Conservation (phyloP, 53 echinoderm and acorn worm species). For the Patiria pectinifera region DNA sequence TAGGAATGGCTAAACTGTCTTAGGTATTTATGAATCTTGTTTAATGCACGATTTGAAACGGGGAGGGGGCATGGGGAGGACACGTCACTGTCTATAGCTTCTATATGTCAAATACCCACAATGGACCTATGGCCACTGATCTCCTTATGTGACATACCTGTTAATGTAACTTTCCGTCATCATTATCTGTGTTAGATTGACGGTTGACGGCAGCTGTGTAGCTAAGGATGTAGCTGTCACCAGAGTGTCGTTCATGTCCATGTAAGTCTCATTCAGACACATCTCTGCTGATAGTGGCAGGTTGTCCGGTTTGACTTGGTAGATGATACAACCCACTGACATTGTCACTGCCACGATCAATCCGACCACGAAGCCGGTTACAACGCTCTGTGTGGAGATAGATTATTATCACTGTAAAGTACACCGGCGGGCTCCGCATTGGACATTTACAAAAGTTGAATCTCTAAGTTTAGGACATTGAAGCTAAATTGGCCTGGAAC, state of each 20-base stretch:
- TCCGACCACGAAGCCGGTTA: slow-evolving; percentile 18
- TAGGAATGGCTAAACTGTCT: no score
- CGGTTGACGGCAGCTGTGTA: background rate
- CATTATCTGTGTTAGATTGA: background rate
- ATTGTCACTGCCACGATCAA: slow-evolving; percentile 4
- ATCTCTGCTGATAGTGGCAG: slow-evolving; percentile 29
- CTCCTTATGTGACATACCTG: background rate
- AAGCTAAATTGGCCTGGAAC: background rate
- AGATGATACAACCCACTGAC: slow-evolving; percentile 20
- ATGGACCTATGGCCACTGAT: no score
- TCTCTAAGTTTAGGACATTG: background rate
- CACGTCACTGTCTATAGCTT: no score
- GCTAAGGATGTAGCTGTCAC: background rate
- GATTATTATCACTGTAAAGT: background rate
- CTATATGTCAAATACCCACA: no score
- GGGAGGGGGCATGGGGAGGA: no score
- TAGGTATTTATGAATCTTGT: no score
- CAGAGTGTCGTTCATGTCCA: slow-evolving; percentile 10
- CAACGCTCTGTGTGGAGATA: slow-evolving; percentile 4
- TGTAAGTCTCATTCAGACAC: slow-evolving; percentile 32
- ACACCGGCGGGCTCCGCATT: no score
- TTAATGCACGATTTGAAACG: no score
- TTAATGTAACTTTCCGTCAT: background rate
- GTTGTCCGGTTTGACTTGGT: background rate
- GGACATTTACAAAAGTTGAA: background rate